Base-by-base conservation (phyloP, 2,888 invertebrate genomes). In the Folsomia manolachei region DNA sequence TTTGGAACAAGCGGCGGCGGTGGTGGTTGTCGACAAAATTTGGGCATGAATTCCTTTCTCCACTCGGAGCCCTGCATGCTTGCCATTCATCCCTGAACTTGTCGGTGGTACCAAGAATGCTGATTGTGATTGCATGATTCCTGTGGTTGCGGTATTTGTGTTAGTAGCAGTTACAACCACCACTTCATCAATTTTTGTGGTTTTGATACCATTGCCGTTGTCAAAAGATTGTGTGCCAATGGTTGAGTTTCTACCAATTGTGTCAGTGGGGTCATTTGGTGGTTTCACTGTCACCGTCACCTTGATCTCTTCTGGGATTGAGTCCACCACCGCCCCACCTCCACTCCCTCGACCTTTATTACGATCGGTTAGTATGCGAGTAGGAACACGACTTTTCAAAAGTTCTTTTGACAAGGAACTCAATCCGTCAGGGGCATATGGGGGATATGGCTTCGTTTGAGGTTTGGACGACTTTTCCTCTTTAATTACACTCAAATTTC, bases 381-480 rank as follows among this genome's bases (percentile, higher is more conserved):
- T n/a, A 39, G 70, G 39, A 18, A 69, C 51, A 0, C 70, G 66
- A 21, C 26, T 25, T 66, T 60, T n/a, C 1, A 75, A 4, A n/a
- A 74, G 65, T 21, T 75, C 74, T 27, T 63, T 63, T 18, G 53
- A 67, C 23, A 72, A 27, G 21, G 51, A 70, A 24, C 69, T 69
- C 9, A 74, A 27, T 7, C 74, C 74, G 24, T 75, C 74, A 11
- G 74, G 72, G 64, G 70, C 67, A 24, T 75, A 75, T 1, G 70
- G 70, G 64, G 70, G 63, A 24, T 75, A 75, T 1, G 70, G 70
- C 21, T 69, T 73, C 14, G 53, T 19, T 14, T 39, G 63, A 11
- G 73, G 68, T 64, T 64, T 66, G 7, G 21, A 63, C 2, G 21
- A 7, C 27, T 23, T 69, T 27, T 53, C 70, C 51, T 63, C 53